A percentile compares a stretch with the other conserved stretches of the same genome.
Evolutionary conservation across 2,888 invertebrate genomes (phyloP).

Genomic region (Phyto melanocephala): DNA sequence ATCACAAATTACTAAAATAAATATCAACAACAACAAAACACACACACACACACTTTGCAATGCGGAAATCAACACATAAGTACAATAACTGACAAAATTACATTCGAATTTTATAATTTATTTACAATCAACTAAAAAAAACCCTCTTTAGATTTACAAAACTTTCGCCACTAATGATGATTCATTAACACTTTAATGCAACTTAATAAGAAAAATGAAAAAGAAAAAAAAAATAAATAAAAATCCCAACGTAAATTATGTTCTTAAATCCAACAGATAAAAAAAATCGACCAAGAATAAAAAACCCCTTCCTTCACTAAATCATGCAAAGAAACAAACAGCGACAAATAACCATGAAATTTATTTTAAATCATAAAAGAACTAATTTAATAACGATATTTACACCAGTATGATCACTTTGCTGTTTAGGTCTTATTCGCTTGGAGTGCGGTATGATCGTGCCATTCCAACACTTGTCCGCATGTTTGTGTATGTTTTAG

Average conservation of each 20-base stretch:
- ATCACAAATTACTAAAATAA: neutral
- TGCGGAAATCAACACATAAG: constrained; percentile 41
- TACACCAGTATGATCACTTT: neutral
- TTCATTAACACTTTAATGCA: constrained; percentile 60
- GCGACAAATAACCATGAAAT: constrained; percentile 64
- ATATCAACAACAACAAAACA: neutral
- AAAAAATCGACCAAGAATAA: neutral
- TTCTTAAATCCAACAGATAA: neutral
- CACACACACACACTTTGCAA: constrained; percentile 3
- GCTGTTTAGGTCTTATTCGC: neutral
- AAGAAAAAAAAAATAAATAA: too few species aligned
- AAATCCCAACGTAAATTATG: constrained; percentile 5
- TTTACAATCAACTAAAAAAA: neutral
- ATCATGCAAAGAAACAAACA: constrained; percentile 33
- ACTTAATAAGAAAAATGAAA: neutral
- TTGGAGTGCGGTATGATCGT: neutral
- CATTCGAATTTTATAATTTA: neutral
- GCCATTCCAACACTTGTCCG: neutral
- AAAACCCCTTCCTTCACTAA: neutral
- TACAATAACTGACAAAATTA: constrained; percentile 38
- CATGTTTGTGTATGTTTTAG: constrained; percentile 23
- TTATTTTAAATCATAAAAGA: constrained; percentile 56
- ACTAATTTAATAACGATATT: constrained; percentile 59
- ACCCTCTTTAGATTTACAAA: constrained; percentile 14
- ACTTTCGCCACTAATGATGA: constrained; percentile 56